These are phyloP conservation scores for Loris lydekkerianus DNA, from an alignment of 2,797 vertebrate genomes.

Conservation along the genomic window DNA sequence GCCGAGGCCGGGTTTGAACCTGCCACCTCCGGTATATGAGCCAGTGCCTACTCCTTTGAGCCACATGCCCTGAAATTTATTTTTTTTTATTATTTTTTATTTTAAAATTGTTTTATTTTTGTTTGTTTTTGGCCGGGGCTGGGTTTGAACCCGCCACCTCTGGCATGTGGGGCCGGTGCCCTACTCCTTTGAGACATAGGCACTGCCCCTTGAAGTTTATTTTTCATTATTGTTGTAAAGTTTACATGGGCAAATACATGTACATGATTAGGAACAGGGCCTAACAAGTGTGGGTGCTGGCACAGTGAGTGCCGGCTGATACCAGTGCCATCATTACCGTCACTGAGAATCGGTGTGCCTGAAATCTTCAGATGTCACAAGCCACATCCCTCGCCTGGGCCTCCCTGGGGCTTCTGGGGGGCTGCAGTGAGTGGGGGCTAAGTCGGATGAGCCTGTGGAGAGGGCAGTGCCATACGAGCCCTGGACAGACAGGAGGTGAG, in stretches of 20 bases:
- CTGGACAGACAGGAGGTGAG: not conserved
- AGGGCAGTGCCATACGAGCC: rapidly evolving
- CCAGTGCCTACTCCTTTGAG: too few species aligned
- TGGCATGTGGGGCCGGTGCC: too few species aligned
- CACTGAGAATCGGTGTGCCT: not conserved
- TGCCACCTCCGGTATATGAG: too few species aligned
- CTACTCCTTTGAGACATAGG: too few species aligned
- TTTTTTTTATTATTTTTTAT: too few species aligned
- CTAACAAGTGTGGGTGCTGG: not conserved
- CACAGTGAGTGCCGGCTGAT: not conserved
- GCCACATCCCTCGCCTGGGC: not conserved
- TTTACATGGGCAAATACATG: not conserved
- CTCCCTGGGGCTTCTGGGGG: not conserved
- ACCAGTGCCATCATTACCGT: rapidly evolving
- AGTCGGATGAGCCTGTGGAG: not conserved
- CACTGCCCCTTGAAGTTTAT: too few species aligned
- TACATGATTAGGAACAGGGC: not conserved
- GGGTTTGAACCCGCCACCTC: too few species aligned
- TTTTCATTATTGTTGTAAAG: not conserved
- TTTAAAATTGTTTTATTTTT: too few species aligned
- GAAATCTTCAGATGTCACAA: not conserved
- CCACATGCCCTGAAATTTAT: too few species aligned
- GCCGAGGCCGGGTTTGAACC: too few species aligned
- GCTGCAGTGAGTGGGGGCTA: not conserved
- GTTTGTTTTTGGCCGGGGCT: too few species aligned